phyloP scores from a whole-genome alignment of 2,797 vertebrate genomes.

The Moxostoma hubbsi region DNA sequence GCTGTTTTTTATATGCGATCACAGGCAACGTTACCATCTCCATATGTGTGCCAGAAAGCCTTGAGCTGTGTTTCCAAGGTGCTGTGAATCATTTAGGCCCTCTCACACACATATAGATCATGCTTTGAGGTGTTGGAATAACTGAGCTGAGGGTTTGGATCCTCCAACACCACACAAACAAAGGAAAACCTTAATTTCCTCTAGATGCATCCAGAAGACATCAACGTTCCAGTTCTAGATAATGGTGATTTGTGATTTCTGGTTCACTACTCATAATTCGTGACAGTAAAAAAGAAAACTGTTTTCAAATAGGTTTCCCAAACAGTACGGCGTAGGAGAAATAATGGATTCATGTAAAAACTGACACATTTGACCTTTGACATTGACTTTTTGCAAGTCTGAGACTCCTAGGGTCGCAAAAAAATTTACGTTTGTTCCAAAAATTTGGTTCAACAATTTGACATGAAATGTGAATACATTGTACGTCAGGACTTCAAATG shows the following conservation, averaged over 20 bases:
- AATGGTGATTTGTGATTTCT: no score
- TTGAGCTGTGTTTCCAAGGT: constrained; percentile 53
- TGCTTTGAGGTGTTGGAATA: constrained; percentile 48
- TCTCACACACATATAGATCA: constrained; percentile 23
- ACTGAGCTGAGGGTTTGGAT: constrained; percentile 18
- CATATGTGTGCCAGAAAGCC: constrained; percentile 47
- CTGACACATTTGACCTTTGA: no score
- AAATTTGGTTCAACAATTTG: background rate
- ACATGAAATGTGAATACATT: background rate
- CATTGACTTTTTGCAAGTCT: no score
- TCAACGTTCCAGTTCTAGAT: background rate
- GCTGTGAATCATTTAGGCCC: constrained; percentile 40
- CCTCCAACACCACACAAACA: constrained; percentile 14
- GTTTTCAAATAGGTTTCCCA: no score
- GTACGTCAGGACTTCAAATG: background rate
- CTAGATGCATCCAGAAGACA: constrained; percentile 6
- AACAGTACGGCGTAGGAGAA: no score
- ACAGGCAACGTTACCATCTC: constrained; percentile 45
- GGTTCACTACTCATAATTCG: no score
- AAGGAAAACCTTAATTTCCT: constrained; percentile 20
- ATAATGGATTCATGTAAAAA: no score
- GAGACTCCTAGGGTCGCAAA: no score
- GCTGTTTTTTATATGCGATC: constrained; percentile 53
- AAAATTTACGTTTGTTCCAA: background rate
- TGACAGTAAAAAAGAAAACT: no score